Base-by-base conservation (phyloP, 2,113 vertebrate genomes). In the Nothoprocta perdicaria region DNA sequence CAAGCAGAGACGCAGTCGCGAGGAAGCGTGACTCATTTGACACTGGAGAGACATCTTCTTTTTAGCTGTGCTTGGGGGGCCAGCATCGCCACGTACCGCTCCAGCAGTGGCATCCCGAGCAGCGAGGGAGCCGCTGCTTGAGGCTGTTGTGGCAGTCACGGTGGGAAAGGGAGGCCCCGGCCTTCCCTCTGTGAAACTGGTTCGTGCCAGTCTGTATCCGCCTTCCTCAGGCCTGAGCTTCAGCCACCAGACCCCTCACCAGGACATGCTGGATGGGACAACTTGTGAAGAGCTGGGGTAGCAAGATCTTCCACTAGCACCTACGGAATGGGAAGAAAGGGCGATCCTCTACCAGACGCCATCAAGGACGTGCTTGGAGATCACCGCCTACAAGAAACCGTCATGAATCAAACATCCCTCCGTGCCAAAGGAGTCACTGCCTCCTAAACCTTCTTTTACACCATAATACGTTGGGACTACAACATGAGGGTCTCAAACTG, bases 11-110 rank as follows among this genome's bases (percentile, higher is more conserved):
- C 1, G 23, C 55, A 79, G 76, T 85, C 80, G 85, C 72, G 90
- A 52, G 79, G 40, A 88, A 93, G 55, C 15, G 45, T 86, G 77
- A 88, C 50, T 93, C 77, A 83, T 88, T 65, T 88, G 82, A 90
- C 89, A 62, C 74, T 24, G 19, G 80, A 88, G 77, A 92, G 27
- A 52, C 40, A 66, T 80, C 48, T 84, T 80, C 72, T 65, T 81
- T 89, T 68, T 69, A 73, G 57, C 63, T 72, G 12, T 55, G 43
- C 75, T 41, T 65, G 48, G 68, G 87, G 87, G 53, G 27, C 43
- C 31, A 41, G 29, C 26, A 62, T 60, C 48, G 52, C 52, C 71
- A 63, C 14, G 43, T 52, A 23, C 41, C 33, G 65, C 67, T 84
- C n/a, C 35, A 63, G 58, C 43, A 75, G 57, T 11, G 1, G n/a